Conservation (phyloP, 2,888 invertebrate genomes). For the Eugnorisma glareosa region DNA sequence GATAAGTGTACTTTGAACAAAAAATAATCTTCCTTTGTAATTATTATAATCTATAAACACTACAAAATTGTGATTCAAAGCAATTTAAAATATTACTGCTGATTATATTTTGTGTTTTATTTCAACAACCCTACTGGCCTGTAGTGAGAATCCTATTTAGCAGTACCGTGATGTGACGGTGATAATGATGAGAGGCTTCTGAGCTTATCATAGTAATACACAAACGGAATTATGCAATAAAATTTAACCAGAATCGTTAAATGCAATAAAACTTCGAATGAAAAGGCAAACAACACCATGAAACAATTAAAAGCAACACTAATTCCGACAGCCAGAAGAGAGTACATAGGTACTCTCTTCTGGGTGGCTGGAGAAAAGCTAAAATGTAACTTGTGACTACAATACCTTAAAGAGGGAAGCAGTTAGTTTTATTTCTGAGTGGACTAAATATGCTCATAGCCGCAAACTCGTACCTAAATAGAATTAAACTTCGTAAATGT, state of each 20-base stretch:
- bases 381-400: not conserved
- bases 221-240: not conserved
- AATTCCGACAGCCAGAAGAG: not conserved
- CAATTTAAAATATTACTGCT: constrained; percentile 91
- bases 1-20: constrained; percentile 86
- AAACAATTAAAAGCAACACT: not conserved
- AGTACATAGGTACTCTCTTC: no score
- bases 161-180: not conserved
- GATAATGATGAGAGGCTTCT: not conserved
- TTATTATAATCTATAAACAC: constrained; percentile 90
- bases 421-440: not conserved
- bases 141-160: not conserved
- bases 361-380: no score
- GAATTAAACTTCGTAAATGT: not conserved
- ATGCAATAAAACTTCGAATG: not conserved
- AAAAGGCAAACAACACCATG: not conserved
- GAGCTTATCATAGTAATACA: not conserved
- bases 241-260: not conserved
- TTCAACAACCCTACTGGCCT: constrained; percentile 34
- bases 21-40: constrained; percentile 90
- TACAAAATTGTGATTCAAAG: constrained; percentile 90
- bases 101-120: constrained; percentile 86
- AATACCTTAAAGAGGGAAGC: not conserved
- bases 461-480: not conserved
- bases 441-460: not conserved